phyloP scores from a whole-genome alignment of 2,113 vertebrate genomes.

The Pardalotus punctatus region DNA sequence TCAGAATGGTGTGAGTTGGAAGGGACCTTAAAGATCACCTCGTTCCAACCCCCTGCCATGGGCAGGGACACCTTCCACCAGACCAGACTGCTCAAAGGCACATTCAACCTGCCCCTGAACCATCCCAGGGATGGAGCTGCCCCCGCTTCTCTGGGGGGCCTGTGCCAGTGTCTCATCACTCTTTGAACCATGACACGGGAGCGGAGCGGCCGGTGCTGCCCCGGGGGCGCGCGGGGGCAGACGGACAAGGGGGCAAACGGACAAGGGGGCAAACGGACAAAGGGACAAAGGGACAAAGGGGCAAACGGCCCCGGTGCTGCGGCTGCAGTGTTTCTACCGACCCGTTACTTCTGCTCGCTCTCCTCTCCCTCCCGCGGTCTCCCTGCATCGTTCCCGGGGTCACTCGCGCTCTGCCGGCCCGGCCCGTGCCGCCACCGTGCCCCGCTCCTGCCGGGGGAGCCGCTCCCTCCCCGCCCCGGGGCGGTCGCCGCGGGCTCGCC shows the following conservation, averaged over 20 bases:
- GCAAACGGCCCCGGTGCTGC: neutral
- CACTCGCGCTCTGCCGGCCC: neutral
- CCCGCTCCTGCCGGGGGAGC: neutral
- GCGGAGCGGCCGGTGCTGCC: neutral
- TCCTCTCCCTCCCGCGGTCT: neutral
- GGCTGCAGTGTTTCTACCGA: neutral
- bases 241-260: neutral
- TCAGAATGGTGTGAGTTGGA: neutral
- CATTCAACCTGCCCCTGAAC: neutral
- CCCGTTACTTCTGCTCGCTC: neutral
- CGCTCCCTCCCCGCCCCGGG: neutral
- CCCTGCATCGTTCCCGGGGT: neutral
- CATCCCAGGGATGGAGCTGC: neutral
- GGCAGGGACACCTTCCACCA: neutral
- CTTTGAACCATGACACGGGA: rapidly evolving
- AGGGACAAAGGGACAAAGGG: neutral
- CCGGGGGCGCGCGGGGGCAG: neutral
- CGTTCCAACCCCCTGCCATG: neutral
- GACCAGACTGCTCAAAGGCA: neutral
- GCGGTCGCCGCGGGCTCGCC: no score
- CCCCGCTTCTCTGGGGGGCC: neutral
- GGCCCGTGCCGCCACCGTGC: rapidly evolving
- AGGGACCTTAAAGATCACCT: neutral
- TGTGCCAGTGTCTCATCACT: neutral
- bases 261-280: neutral